Evolutionary conservation across 2,888 invertebrate species (phyloP), one percentile per base, ranked within the genome.

Genomic region (Ypsolopha sequella): DNA sequence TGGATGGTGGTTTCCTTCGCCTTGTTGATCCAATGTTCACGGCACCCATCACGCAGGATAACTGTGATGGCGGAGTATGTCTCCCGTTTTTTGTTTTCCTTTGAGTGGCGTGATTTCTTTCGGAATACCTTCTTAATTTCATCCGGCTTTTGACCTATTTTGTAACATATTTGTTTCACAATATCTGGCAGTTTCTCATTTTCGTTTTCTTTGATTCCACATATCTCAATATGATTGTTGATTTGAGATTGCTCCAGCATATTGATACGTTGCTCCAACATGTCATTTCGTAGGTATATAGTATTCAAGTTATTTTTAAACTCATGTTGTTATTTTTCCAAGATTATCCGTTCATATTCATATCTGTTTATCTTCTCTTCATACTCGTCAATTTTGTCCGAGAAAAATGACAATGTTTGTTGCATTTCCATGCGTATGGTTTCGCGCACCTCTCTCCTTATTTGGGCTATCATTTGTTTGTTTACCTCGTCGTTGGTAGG

Each of bases 351-450:
- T 3, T 43, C 11, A 6, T 43, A 1, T 14, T 13, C 43, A 13
- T 43, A 43, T 52, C 48, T 9, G 46, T 35, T 50, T 47, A 52
- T 50, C 50, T 50, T 9, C 52, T 9, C 9, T 39, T 51, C 54
- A 43, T 46, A 54, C 1, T 51, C 49, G 24, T 54, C 52, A 7
- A 53, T 53, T 43, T 53, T 53, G 10, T 50, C 14, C 1, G 50
- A 52, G 14, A 13, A 48, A 11, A 48, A 52, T 9, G 7, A 14
- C 13, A 43, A 8, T 13, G 43, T 6, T 43, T n/a, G 11, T 8
- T n/a, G 13, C 43, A 43, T 8, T 43, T 43, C 43, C n/a, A 13
- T 14, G 2, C 46, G 24, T 7, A 46, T 46, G 24, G 11, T 11
- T 11, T 46, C 33, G 3, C 46, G 24, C 3, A 46, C 11, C 7